Evolutionary conservation across 2,888 invertebrate genomes (phyloP).

Genomic region (Parnassius smintheus): DNA sequence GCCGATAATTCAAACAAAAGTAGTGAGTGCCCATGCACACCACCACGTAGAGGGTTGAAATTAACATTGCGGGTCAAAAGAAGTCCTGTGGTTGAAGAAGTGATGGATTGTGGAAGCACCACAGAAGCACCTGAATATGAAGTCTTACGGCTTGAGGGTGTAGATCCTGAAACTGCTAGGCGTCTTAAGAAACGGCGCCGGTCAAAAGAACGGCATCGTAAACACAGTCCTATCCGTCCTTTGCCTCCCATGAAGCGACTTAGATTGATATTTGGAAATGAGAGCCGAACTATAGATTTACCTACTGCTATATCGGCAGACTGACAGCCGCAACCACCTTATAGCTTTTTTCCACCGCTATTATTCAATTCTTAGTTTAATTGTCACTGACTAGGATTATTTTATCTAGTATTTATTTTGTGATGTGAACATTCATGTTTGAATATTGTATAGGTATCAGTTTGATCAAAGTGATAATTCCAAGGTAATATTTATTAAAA

Average conservation of each 20-base stretch:
- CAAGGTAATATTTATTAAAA: slow-evolving; percentile 60
- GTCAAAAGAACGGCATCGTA: slow-evolving; percentile 72
- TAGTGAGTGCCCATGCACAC: slow-evolving; percentile 78
- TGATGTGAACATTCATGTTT: slow-evolving; percentile 63
- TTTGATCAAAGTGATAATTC: slow-evolving; percentile 63
- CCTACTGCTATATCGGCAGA: slow-evolving; percentile 86
- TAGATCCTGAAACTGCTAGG: slow-evolving; percentile 79
- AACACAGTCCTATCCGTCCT: slow-evolving; percentile 78
- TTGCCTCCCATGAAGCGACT: slow-evolving; percentile 91
- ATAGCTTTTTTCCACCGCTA: slow-evolving; percentile 76
- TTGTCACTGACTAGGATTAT: slow-evolving; percentile 77
- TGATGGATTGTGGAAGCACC: slow-evolving; percentile 87
- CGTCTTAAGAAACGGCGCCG: slow-evolving; percentile 80
- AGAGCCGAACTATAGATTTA: slow-evolving; percentile 93
- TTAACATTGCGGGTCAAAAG: slow-evolving; percentile 93
- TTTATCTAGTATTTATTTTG: slow-evolving; percentile 75
- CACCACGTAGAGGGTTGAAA: slow-evolving; percentile 85
- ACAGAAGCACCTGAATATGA: slow-evolving; percentile 91
- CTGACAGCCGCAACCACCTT: slow-evolving; percentile 73
- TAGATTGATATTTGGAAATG: slow-evolving; percentile 93
- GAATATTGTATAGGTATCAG: slow-evolving; percentile 65
- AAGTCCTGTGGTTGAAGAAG: slow-evolving; percentile 91
- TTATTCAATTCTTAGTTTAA: slow-evolving; percentile 78
- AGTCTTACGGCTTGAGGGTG: slow-evolving; percentile 90
- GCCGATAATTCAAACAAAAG: slow-evolving; percentile 71